These are phyloP conservation scores for Phataginus tetradactyla DNA, from an alignment of 2,797 vertebrate genomes.

Conservation along the genomic window DNA sequence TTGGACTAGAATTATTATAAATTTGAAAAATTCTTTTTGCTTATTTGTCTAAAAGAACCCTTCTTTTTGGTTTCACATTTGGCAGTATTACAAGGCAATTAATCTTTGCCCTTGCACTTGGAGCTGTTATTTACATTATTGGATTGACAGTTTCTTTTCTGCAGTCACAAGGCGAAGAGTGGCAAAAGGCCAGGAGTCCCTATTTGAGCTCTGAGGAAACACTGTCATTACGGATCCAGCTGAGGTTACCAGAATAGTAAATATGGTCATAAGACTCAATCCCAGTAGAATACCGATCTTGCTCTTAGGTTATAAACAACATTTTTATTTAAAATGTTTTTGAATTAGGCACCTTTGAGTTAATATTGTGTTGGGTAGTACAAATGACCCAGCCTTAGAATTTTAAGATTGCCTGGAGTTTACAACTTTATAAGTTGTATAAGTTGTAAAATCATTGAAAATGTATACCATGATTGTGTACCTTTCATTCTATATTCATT, in stretches of 20 bases:
- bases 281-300: slow-evolving; percentile 85
- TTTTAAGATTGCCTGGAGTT: slow-evolving; percentile 38
- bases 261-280: slow-evolving; percentile 89
- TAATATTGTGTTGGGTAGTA: not conserved
- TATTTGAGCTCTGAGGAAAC: slow-evolving; percentile 88
- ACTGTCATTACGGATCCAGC: slow-evolving; percentile 90
- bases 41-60: slow-evolving; percentile 37
- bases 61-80: not conserved
- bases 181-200: slow-evolving; percentile 89
- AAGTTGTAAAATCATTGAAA: slow-evolving; percentile 13
- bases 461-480: not conserved
- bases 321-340: slow-evolving; percentile 49
- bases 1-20: not conserved
- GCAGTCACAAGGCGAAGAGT: slow-evolving; percentile 91
- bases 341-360: not conserved
- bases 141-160: slow-evolving; percentile 86
- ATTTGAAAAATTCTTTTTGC: not conserved
- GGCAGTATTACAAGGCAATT: slow-evolving; percentile 65
- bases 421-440: not conserved
- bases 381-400: not conserved
- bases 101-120: slow-evolving; percentile 80
- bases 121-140: slow-evolving; percentile 80
- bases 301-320: slow-evolving; percentile 62
- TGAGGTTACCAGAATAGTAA: slow-evolving; percentile 94
- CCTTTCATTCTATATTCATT: not conserved